These are phyloP conservation scores for Brenthis ino DNA, from an alignment of 2,888 invertebrate genomes.

Conservation along the genomic window DNA sequence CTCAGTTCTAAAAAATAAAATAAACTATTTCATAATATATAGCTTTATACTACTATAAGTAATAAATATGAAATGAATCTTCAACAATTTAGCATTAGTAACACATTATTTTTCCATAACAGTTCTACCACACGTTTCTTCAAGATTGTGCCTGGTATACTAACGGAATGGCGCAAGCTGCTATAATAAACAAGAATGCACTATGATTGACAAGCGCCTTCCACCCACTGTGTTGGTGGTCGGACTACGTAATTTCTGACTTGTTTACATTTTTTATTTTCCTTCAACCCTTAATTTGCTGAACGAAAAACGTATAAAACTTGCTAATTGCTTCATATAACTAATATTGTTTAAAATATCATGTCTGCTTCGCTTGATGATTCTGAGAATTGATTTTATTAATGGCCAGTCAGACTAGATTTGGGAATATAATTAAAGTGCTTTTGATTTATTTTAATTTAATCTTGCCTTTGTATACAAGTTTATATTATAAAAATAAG, in stretches of 20 bases:
- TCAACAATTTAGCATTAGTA: too few relatives aligned
- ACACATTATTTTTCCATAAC: too few relatives aligned
- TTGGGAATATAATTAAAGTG: too few relatives aligned
- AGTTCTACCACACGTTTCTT: too few relatives aligned
- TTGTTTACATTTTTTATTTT: conserved; percentile 42
- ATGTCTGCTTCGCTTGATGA: not conserved
- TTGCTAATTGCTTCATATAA: conserved; percentile 53
- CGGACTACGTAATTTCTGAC: conserved; percentile 51
- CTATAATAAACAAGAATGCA: conserved; percentile 33
- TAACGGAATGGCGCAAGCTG: too few relatives aligned
- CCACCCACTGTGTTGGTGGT: conserved; percentile 67
- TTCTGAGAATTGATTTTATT: conserved; percentile 8
- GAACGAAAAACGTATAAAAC: conserved; percentile 48
- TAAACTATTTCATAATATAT: too few relatives aligned
- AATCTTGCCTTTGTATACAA: too few relatives aligned
- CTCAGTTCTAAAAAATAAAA: too few relatives aligned
- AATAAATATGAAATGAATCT: too few relatives aligned
- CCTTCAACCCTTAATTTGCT: conserved; percentile 60
- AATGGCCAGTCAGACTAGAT: not conserved
- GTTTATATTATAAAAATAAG: too few relatives aligned
- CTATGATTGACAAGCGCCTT: conserved; percentile 66
- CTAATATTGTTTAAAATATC: conserved; percentile 17
- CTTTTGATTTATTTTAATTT: not conserved
- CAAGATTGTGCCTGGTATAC: too few relatives aligned
- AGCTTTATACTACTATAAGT: too few relatives aligned